Evolutionary conservation across 2,888 invertebrate genomes (phyloP).

Genomic region (Rhimphoctona megacephalus): DNA sequence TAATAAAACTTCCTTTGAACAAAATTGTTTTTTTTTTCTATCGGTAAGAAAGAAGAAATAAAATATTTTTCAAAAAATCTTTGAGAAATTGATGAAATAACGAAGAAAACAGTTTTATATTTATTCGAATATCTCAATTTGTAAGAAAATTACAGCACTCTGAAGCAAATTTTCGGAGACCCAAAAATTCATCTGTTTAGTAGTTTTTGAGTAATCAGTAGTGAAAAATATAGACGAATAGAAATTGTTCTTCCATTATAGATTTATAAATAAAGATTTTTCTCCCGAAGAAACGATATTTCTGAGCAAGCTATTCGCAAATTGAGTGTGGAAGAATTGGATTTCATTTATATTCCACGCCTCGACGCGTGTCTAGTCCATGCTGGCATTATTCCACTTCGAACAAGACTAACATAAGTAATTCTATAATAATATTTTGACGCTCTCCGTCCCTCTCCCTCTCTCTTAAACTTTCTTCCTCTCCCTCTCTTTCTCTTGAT

Average conservation of each 20-base stretch:
- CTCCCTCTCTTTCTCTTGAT: slow-evolving; percentile 7
- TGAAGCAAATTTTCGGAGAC: background rate
- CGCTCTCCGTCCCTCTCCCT: background rate
- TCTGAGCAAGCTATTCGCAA: background rate
- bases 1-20: background rate
- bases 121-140: background rate
- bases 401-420: slow-evolving; percentile 43
- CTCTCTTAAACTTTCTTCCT: background rate
- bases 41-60: too few species aligned
- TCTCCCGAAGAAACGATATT: background rate
- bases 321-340: background rate
- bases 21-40: background rate
- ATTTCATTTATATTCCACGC: slow-evolving; percentile 45
- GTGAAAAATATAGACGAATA: background rate
- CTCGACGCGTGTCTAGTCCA: slow-evolving; percentile 21
- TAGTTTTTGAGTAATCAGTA: background rate
- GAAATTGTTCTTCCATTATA: background rate
- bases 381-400: slow-evolving; percentile 16
- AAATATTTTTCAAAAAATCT: too few species aligned
- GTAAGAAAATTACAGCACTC: too few species aligned
- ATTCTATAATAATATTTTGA: slow-evolving; percentile 61
- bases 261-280: background rate
- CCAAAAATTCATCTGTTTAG: background rate
- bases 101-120: background rate
- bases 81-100: background rate